A percentile compares a stretch with the other conserved stretches of the same genome.
Conservation (phyloP, 2,888 invertebrate genomes). For the Dasypolia templi region DNA sequence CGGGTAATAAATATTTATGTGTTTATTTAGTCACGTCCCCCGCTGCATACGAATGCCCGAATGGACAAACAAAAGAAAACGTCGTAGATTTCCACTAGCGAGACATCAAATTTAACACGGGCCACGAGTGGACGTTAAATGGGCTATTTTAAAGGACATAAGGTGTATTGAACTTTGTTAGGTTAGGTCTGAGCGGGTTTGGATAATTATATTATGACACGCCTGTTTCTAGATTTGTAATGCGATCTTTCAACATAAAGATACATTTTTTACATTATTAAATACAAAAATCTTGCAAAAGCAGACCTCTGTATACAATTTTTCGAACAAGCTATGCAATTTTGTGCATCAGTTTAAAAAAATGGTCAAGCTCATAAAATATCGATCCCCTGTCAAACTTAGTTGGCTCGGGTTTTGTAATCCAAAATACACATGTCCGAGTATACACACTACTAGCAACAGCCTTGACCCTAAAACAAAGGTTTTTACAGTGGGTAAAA, state of each 20-base stretch:
- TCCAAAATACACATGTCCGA: no score
- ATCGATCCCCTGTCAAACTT: no score
- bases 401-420: no score
- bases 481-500: no score
- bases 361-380: no score
- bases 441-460: no score
- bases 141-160: slow-evolving; percentile 40
- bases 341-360: no score
- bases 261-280: slow-evolving; percentile 11
- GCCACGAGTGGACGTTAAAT: slow-evolving; percentile 18
- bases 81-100: slow-evolving; percentile 45
- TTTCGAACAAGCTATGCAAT: no score
- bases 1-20: slow-evolving; percentile 59
- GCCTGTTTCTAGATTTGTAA: slow-evolving; percentile 3
- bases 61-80: slow-evolving; percentile 51
- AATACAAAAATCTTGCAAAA: no score
- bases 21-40: slow-evolving; percentile 24
- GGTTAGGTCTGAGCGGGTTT: not conserved
- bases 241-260: no score
- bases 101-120: slow-evolving; percentile 62
- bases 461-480: no score
- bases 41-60: slow-evolving; percentile 47
- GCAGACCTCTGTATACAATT: no score
- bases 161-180: slow-evolving; percentile 53
- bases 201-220: not conserved